Conservation (phyloP, 2,888 invertebrate genomes). For the Aporophyla lueneburgensis region DNA sequence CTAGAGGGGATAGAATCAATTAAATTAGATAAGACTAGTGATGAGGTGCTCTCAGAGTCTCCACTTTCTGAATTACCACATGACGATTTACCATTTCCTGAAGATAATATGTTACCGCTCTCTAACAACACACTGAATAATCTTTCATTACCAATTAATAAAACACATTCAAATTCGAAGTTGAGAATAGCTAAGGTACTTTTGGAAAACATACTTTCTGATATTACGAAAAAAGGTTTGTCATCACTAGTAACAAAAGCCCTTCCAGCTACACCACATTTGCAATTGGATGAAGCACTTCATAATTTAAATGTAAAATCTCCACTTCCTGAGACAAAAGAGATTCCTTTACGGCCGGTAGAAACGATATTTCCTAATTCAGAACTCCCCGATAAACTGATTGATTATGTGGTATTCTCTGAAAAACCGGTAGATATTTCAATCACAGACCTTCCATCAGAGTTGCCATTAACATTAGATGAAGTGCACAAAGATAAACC, state of each 20-base stretch:
- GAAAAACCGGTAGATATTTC: neutral
- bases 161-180: conserved; percentile 17
- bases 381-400: no score
- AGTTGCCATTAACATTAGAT: neutral
- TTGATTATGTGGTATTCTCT: neutral
- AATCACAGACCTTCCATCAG: no score
- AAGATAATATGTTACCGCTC: neutral
- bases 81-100: neutral
- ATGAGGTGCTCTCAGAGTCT: neutral
- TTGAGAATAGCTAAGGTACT: conserved; percentile 29
- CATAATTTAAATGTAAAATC: neutral
- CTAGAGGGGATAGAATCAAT: neutral
- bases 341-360: neutral
- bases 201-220: conserved; percentile 26
- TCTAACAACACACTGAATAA: neutral
- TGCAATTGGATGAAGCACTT: neutral
- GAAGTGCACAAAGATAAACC: neutral
- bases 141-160: neutral
- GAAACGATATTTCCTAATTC: neutral
- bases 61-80: neutral
- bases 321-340: neutral
- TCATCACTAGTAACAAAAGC: neutral
- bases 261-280: neutral
- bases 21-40: neutral
- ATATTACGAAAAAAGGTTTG: conserved; percentile 13